Evolutionary conservation across 2,113 vertebrate species (phyloP).

Genomic region (Anser cygnoides): DNA sequence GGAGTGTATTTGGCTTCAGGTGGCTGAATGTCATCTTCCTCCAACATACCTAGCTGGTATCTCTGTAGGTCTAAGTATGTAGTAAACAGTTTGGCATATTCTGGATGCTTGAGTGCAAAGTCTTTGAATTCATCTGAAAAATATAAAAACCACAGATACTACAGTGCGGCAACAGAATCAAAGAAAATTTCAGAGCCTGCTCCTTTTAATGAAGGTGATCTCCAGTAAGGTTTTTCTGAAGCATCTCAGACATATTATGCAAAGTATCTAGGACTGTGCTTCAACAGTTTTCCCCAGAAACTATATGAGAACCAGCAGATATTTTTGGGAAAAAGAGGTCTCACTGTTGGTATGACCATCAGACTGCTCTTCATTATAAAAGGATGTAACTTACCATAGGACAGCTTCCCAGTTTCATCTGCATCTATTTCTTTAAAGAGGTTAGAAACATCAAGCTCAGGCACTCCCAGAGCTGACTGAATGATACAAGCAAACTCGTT

Average conservation of each 20-base stretch:
- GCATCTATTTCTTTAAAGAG: conserved; percentile 93
- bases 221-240: not conserved
- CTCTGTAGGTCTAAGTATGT: conserved; percentile 95
- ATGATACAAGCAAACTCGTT: conserved; percentile 88
- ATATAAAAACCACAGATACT: not conserved
- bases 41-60: conserved; percentile 79
- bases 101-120: conserved; percentile 89
- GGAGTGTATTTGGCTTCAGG: not conserved
- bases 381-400: conserved; percentile 82
- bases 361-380: not conserved
- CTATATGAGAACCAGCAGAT: not conserved
- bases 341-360: not conserved
- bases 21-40: conserved; percentile 47
- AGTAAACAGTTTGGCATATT: conserved; percentile 94
- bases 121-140: conserved; percentile 88
- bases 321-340: not conserved
- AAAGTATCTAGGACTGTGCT: not conserved
- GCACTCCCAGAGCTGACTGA: conserved; percentile 88
- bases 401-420: conserved; percentile 83
- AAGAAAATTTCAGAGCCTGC: not conserved
- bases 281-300: not conserved
- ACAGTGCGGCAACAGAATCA: not conserved
- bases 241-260: not conserved
- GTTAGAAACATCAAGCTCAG: conserved; percentile 84
- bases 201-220: not conserved